Conservation (phyloP, 2,888 invertebrate genomes). For the Perizoma affinitatum region DNA sequence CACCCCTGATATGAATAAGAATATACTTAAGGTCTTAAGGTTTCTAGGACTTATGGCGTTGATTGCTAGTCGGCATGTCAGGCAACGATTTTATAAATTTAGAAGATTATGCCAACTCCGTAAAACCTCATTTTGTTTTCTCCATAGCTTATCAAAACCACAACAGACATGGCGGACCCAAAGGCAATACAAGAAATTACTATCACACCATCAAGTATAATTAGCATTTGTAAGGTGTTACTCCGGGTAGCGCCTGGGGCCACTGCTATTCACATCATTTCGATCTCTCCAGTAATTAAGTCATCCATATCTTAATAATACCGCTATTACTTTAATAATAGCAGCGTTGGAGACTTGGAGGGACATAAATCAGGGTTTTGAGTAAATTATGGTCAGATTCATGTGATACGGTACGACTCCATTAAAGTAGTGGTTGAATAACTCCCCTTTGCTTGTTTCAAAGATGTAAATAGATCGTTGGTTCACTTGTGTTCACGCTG, state of each 20-base stretch:
- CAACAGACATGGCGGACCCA: constrained; percentile 4
- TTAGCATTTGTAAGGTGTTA: constrained; percentile 35
- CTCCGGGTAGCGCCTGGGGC: constrained; percentile 24
- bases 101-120: too few species aligned
- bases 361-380: constrained; percentile 36
- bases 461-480: neutral
- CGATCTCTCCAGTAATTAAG: constrained; percentile 38
- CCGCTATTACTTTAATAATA: constrained; percentile 38
- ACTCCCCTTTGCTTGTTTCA: neutral
- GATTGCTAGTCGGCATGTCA: too few species aligned
- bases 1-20: too few species aligned
- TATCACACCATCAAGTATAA: constrained; percentile 30
- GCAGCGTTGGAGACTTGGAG: constrained; percentile 26
- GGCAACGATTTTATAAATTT: too few species aligned
- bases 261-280: constrained; percentile 31
- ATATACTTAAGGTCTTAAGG: too few species aligned
- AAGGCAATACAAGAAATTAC: constrained; percentile 22
- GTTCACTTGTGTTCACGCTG: too few species aligned
- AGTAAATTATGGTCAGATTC: constrained; percentile 20
- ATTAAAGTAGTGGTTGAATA: neutral
- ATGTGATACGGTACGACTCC: constrained; percentile 12
- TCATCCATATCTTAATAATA: constrained; percentile 43
- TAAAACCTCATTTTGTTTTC: constrained; percentile 3
- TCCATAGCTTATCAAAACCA: constrained; percentile 13
- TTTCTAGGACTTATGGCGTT: too few species aligned